Percentiles rank a stretch among this genome's conserved stretches.
These are phyloP conservation scores for Erebia epiphron DNA, from an alignment of 2,888 invertebrate genomes.

Conservation along the genomic window DNA sequence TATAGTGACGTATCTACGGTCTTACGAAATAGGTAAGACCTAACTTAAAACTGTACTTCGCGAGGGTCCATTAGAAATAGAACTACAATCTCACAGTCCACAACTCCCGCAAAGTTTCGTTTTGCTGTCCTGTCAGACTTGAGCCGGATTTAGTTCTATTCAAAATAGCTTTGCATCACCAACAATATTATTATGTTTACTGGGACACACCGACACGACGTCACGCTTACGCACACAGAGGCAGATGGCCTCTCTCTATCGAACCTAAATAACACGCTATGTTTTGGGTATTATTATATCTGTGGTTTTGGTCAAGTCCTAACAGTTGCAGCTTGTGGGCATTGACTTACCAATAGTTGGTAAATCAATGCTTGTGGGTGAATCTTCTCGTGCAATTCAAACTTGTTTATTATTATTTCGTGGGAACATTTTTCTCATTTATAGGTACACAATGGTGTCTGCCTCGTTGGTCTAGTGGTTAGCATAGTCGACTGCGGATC, in stretches of 20 bases:
- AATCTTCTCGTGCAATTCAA: conserved; percentile 45
- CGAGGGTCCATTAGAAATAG: conserved; percentile 75
- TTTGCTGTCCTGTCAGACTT: conserved; percentile 31
- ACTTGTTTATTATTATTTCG: conserved; percentile 35
- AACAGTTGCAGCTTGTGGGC: conserved; percentile 46
- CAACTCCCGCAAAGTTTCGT: conserved; percentile 60
- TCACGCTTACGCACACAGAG: conserved; percentile 66
- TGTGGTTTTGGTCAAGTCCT: conserved; percentile 45
- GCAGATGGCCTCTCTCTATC: conserved; percentile 67
- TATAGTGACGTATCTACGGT: conserved; percentile 39
- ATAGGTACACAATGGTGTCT: conserved; percentile 20
- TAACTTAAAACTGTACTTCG: conserved; percentile 61
- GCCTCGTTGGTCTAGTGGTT: too few relatives aligned
- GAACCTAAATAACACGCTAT: conserved; percentile 59
- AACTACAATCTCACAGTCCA: conserved; percentile 41
- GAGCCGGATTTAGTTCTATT: conserved; percentile 37
- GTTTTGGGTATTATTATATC: too few relatives aligned
- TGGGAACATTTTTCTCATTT: conserved; percentile 33
- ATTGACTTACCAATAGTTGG: too few relatives aligned
- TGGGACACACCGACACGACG: conserved; percentile 66
- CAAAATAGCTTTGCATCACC: conserved; percentile 45
- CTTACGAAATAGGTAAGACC: conserved; percentile 39
- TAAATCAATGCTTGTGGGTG: too few relatives aligned
- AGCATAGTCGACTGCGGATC: too few relatives aligned
- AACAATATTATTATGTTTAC: conserved; percentile 31